phyloP scores from a whole-genome alignment of 2,113 vertebrate species.

The Elaphurus davidianus region DNA sequence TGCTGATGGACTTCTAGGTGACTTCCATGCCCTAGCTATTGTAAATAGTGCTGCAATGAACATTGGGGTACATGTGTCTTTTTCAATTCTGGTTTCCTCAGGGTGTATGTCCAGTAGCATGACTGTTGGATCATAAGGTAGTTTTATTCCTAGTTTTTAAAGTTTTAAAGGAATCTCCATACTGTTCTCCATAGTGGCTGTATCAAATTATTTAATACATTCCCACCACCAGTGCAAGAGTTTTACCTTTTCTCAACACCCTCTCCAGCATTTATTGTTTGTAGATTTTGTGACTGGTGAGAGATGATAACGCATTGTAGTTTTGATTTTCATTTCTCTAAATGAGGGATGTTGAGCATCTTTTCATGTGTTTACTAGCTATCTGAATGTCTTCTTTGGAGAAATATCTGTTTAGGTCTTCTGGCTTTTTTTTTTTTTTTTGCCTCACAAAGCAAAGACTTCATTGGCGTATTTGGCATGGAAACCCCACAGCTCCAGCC shows the following conservation, averaged over 20 bases:
- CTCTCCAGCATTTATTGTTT: not conserved
- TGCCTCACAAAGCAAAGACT: slow-evolving; percentile 33
- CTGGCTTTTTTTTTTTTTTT: not conserved
- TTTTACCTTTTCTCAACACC: not conserved
- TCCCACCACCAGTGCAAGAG: not conserved
- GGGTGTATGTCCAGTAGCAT: not conserved
- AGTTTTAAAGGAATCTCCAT: not conserved
- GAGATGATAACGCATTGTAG: not conserved
- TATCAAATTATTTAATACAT: not conserved
- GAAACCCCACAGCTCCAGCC: not conserved
- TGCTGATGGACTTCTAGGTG: not conserved
- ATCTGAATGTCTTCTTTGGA: not conserved
- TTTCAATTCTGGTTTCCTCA: not conserved
- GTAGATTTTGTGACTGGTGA: not conserved
- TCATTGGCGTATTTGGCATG: slow-evolving; percentile 58
- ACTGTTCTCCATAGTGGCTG: not conserved
- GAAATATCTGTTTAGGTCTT: not conserved
- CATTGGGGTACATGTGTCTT: not conserved
- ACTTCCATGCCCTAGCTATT: not conserved
- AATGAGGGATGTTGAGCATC: not conserved
- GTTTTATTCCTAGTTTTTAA: not conserved
- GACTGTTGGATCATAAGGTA: not conserved
- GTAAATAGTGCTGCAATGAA: not conserved
- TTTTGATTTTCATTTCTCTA: not conserved
- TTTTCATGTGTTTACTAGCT: not conserved